A percentile compares a stretch with the other conserved stretches of the same genome.
These are phyloP conservation scores for Cichlasoma orientale DNA, from an alignment of 2,797 vertebrate genomes.

Conservation along the genomic window DNA sequence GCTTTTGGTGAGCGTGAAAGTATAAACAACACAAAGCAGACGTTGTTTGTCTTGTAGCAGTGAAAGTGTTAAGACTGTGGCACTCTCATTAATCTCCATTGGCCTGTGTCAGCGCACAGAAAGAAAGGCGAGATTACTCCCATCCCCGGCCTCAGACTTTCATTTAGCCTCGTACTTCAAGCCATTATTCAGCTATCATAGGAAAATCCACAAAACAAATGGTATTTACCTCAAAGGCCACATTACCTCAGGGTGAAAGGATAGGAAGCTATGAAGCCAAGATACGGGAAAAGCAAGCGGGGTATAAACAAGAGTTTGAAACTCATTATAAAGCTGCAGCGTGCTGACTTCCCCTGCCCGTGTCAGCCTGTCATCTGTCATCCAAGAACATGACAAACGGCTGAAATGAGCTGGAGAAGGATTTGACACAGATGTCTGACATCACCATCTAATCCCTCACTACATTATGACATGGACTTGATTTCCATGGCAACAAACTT, in stretches of 20 bases:
- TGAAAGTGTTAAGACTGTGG: conserved; percentile 67
- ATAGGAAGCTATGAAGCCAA: conserved; percentile 20
- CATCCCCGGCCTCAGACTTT: conserved; percentile 74
- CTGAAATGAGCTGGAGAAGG: conserved; percentile 70
- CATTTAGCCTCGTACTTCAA: conserved; percentile 81
- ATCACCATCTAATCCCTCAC: conserved; percentile 76
- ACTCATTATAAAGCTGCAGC: conserved; percentile 53
- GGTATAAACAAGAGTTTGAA: conserved; percentile 49
- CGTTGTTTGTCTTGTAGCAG: conserved; percentile 28
- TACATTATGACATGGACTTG: conserved; percentile 48
- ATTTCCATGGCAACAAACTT: conserved; percentile 72
- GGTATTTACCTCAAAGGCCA: conserved; percentile 81
- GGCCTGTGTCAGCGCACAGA: conserved; percentile 72
- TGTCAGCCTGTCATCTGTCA: conserved; percentile 69
- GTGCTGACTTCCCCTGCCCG: conserved; percentile 43
- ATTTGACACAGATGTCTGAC: conserved; percentile 79
- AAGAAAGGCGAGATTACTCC: conserved; percentile 80
- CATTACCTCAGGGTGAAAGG: conserved; percentile 48
- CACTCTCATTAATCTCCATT: conserved; percentile 84
- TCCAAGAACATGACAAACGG: conserved; percentile 59
- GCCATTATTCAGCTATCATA: conserved; percentile 82
- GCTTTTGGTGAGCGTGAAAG: conserved; percentile 19
- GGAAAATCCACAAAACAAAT: conserved; percentile 80
- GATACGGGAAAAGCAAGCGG: conserved; percentile 29
- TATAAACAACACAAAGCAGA: conserved; percentile 51